phyloP scores from a whole-genome alignment of 1,140 invertebrate species.

The Psilanteris sp. region DNA sequence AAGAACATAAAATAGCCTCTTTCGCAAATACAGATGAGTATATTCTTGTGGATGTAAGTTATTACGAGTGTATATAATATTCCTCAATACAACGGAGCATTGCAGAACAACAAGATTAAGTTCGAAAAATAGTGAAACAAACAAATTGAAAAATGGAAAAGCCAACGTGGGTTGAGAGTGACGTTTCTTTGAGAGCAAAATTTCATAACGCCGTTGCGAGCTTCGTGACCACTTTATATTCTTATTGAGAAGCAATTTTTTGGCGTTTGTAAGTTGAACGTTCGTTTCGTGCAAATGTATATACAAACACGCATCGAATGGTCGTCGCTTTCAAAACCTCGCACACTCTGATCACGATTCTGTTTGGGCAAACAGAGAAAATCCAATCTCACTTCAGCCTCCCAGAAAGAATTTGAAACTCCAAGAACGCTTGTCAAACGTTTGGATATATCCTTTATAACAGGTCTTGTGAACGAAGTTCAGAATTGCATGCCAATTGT shows the following conservation, averaged over 20 bases:
- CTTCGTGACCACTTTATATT: slow-evolving; percentile 35
- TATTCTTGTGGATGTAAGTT: slow-evolving; percentile 2
- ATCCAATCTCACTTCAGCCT: slow-evolving; percentile 67
- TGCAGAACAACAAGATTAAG: slow-evolving; percentile 1
- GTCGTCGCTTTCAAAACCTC: slow-evolving; percentile 53
- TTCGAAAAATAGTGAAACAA: slow-evolving; percentile 10
- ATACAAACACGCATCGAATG: slow-evolving; percentile 29
- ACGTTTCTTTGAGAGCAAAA: slow-evolving; percentile 44
- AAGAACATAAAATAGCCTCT: no score
- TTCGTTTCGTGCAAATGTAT: slow-evolving; percentile 25
- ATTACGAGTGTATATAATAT: not conserved
- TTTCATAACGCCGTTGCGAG: slow-evolving; percentile 23
- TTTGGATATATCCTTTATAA: slow-evolving; percentile 62
- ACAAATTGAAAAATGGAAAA: slow-evolving; percentile 18
- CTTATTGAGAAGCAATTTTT: slow-evolving; percentile 51
- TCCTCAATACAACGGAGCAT: slow-evolving; percentile 2
- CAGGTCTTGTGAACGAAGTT: slow-evolving; percentile 55
- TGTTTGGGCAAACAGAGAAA: slow-evolving; percentile 60
- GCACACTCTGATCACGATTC: slow-evolving; percentile 67
- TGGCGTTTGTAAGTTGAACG: slow-evolving; percentile 37
- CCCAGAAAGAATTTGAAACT: slow-evolving; percentile 53
- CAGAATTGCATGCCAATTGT: slow-evolving; percentile 68
- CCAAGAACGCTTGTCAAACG: slow-evolving; percentile 61
- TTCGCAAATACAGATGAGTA: not conserved
- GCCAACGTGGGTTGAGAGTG: slow-evolving; percentile 8